Percentiles rank a stretch among this genome's conserved stretches.
phyloP scores from a whole-genome alignment of 2,888 invertebrate species.

The Hypselothyrea guttata region DNA sequence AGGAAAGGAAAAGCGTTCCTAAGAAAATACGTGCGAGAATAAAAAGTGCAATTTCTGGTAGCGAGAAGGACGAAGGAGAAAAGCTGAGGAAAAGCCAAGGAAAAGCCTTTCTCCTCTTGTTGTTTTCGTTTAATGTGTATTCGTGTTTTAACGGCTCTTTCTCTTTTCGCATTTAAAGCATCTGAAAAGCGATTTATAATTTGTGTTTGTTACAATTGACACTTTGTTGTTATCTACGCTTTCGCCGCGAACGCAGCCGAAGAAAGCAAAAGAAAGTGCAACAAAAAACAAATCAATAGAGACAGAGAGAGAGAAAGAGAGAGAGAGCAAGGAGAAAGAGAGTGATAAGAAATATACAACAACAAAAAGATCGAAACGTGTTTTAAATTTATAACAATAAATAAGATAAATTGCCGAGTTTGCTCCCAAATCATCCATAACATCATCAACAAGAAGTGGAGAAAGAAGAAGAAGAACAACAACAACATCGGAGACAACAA shows the following conservation, averaged over 20 bases:
- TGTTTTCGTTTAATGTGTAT: no score
- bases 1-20: conserved; percentile 7
- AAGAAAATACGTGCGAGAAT: no score
- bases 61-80: no score
- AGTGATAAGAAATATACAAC: conserved; percentile 10
- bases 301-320: conserved; percentile 3
- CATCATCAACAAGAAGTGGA: conserved; percentile 5
- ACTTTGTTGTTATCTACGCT: conserved; percentile 39
- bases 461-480: conserved; percentile 22
- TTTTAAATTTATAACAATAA: conserved; percentile 49
- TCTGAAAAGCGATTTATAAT: background rate
- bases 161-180: background rate
- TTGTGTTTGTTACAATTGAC: conserved; percentile 31
- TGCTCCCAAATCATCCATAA: conserved; percentile 4
- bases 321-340: background rate
- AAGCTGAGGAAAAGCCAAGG: no score
- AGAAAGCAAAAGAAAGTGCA: conserved; percentile 43
- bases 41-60: no score
- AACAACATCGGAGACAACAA: conserved; percentile 6
- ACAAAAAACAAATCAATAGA: conserved; percentile 6
- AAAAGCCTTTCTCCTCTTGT: no score
- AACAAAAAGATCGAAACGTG: conserved; percentile 35
- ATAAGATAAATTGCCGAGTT: conserved; percentile 37
- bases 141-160: background rate
- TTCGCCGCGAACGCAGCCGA: conserved; percentile 20